Base-by-base conservation (phyloP, 2,113 vertebrate genomes). In the Pteropus alecto region DNA sequence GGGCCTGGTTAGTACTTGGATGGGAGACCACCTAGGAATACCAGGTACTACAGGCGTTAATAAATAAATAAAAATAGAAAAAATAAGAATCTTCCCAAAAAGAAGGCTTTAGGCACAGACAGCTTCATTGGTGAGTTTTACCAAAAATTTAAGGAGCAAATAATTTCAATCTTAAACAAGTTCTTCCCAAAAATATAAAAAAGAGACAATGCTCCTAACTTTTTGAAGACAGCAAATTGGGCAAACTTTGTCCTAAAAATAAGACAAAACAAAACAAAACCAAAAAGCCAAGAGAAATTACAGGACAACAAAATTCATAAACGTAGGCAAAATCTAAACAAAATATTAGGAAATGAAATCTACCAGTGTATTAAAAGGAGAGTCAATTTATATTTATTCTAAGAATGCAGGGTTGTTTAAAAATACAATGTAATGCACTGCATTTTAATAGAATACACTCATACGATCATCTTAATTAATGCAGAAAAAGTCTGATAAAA, bases 261-360 rank as follows among this genome's bases (percentile, higher is more conserved):
- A 82, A 82, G 71, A 82, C 38, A 67, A 70, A 73, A 85, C 26
- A 79, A 93, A 58, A 65, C 6, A 68, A 54, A n/a, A 77, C 24
- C 24, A 76, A 60, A 14, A 15, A n/a, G n/a, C 13, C 9, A 12
- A 58, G 33, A 33, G 35, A 77, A 86, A 65, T 46, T 35, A 92
- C 35, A 92, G 35, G 51, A 77, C 30, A 89, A 28, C 51, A 74
- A 81, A 83, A 94, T 28, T 87, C 33, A 77, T 51, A 90, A 93
- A 83, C 61, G 73, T 22, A 71, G 30, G 4, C 58, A 86, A 77
- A 71, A 94, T n/a, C 51, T 86, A 86, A 83, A 86, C 22, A 89
- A 81, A 95, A 92, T 54, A 91, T 89, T 30, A 92, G 43, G 79
- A 84, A 82, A 73, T 60, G 82, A 81, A 94, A 94, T 35, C 41